These are phyloP conservation scores for Brachionus asplanchnoidis DNA, from an alignment of 1,140 invertebrate species.

Conservation along the genomic window DNA sequence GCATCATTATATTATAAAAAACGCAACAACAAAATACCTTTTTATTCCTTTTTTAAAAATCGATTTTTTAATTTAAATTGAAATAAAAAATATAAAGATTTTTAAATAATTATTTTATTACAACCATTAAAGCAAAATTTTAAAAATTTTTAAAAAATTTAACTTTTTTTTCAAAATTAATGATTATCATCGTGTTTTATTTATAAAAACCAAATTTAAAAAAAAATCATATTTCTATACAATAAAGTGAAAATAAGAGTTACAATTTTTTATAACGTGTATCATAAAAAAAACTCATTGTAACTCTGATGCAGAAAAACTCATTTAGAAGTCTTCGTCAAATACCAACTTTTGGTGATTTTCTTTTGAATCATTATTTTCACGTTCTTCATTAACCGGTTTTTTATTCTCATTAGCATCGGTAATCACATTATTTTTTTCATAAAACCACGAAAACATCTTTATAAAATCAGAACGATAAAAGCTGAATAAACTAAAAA, in stretches of 20 bases:
- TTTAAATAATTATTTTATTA: too few species aligned
- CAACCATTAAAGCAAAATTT: neutral
- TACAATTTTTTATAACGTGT: neutral
- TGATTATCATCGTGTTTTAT: neutral
- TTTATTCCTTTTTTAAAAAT: too few species aligned
- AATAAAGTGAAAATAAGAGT: neutral
- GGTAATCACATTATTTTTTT: neutral
- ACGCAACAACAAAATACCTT: too few species aligned
- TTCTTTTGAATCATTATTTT: conserved; percentile 4
- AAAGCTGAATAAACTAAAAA: neutral
- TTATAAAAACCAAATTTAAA: neutral
- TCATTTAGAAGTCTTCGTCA: conserved; percentile 38
- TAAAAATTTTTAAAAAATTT: neutral
- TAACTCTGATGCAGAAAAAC: neutral
- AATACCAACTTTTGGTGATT: conserved; percentile 37
- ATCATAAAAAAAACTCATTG: neutral
- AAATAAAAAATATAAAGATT: too few species aligned
- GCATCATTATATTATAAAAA: too few species aligned
- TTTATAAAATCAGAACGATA: neutral
- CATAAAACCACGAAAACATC: conserved; percentile 21
- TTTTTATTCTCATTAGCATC: neutral
- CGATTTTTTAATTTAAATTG: too few species aligned
- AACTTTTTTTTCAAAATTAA: neutral
- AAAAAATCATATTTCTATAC: neutral
- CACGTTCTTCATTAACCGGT: neutral